phyloP scores from a whole-genome alignment of 2,113 vertebrate genomes.

The Brachyhypopomus gauderio region DNA sequence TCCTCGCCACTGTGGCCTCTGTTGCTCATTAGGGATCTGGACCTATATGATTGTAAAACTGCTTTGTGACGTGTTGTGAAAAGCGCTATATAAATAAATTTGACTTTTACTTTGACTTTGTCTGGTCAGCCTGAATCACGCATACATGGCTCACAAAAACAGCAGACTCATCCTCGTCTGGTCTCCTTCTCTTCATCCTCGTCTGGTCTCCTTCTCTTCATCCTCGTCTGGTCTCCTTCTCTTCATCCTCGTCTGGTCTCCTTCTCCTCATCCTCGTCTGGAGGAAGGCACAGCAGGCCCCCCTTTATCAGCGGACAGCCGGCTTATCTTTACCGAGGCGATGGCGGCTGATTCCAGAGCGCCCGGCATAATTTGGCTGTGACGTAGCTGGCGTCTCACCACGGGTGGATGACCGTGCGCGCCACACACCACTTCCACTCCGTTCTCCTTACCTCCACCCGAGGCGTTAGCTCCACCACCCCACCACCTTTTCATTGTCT shows the following conservation, averaged over 20 bases:
- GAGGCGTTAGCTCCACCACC: constrained; percentile 19
- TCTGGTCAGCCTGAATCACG: too few relatives aligned
- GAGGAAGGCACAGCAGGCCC: constrained; percentile 1
- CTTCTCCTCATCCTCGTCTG: too few relatives aligned
- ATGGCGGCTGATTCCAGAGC: background rate
- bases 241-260: background rate
- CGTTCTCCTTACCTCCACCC: constrained; percentile 8
- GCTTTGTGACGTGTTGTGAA: too few relatives aligned
- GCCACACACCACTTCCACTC: constrained; percentile 6
- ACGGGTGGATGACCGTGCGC: constrained; percentile 6
- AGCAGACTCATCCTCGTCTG: too few relatives aligned
- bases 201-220: background rate
- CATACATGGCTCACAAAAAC: background rate
- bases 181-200: background rate
- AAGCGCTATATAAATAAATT: too few relatives aligned
- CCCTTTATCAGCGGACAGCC: background rate
- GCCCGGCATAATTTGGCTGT: constrained; percentile 30
- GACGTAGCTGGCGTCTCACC: constrained; percentile 39
- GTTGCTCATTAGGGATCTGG: too few relatives aligned
- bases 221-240: background rate
- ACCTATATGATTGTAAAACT: too few relatives aligned
- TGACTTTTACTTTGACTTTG: too few relatives aligned
- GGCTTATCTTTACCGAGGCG: too few relatives aligned
- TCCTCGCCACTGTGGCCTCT: too few relatives aligned
- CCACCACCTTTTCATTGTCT: constrained; percentile 25